phyloP scores from a whole-genome alignment of 2,888 invertebrate species.

The Thalpophila matura region DNA sequence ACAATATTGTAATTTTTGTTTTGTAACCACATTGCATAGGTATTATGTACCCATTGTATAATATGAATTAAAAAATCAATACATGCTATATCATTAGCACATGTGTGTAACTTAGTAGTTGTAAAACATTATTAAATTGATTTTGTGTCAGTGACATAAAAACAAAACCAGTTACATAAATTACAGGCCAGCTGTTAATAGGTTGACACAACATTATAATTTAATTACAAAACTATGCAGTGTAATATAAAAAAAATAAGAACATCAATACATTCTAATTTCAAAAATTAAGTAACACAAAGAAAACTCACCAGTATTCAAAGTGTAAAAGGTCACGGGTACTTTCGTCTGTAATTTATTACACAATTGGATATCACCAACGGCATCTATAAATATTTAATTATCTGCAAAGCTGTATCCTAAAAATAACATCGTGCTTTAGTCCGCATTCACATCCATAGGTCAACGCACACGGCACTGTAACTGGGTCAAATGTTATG shows the following conservation, averaged over 20 bases:
- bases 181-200: conserved; percentile 31
- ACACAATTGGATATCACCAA: conserved; percentile 75
- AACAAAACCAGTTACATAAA: conserved; percentile 32
- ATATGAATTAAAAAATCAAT: conserved; percentile 17
- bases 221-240: background rate
- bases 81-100: conserved; percentile 1
- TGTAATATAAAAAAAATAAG: conserved; percentile 18
- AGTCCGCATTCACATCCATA: conserved; percentile 88
- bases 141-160: conserved; percentile 17
- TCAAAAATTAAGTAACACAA: conserved; percentile 75
- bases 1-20: conserved; percentile 6
- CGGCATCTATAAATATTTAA: conserved; percentile 88
- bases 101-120: conserved; percentile 41
- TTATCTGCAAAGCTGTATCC: conserved; percentile 89
- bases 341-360: conserved; percentile 71
- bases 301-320: conserved; percentile 81
- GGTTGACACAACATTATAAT: background rate
- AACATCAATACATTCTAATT: conserved; percentile 30
- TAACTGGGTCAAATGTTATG: conserved; percentile 89
- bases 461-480: conserved; percentile 88
- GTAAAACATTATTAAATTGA: conserved; percentile 26
- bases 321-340: conserved; percentile 71
- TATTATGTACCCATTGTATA: too few species aligned
- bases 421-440: conserved; percentile 88
- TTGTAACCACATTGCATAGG: background rate